Evolutionary conservation across 2,113 vertebrate species (phyloP).

Genomic region (Epinephelus lanceolatus): DNA sequence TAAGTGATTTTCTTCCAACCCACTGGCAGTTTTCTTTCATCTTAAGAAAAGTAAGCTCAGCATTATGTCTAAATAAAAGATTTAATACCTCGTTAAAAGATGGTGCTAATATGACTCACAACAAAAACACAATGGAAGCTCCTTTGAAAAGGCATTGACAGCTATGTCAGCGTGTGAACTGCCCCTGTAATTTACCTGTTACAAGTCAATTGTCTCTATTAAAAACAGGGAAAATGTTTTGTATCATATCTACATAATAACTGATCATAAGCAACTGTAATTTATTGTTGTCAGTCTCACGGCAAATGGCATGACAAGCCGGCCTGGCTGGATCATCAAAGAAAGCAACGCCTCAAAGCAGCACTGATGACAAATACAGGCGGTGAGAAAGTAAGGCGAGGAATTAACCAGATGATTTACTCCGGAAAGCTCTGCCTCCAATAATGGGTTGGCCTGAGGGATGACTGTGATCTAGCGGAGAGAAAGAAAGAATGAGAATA

Average conservation of each 20-base stretch:
- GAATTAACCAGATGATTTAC: constrained; percentile 75
- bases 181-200: constrained; percentile 70
- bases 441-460: constrained; percentile 69
- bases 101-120: constrained; percentile 29
- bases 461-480: constrained; percentile 55
- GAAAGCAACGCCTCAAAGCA: constrained; percentile 53
- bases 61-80: constrained; percentile 40
- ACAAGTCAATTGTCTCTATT: constrained; percentile 68
- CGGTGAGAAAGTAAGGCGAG: constrained; percentile 58
- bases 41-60: constrained; percentile 22
- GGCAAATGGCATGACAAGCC: constrained; percentile 48
- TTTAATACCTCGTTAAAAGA: constrained; percentile 39
- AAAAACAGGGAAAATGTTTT: constrained; percentile 65
- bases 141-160: constrained; percentile 41
- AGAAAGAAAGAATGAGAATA: constrained; percentile 49
- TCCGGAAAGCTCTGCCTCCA: constrained; percentile 65
- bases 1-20: constrained; percentile 20
- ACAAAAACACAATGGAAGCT: constrained; percentile 43
- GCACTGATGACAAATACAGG: constrained; percentile 63
- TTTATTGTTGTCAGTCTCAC: constrained; percentile 63
- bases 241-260: constrained; percentile 60
- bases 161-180: constrained; percentile 50
- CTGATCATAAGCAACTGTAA: constrained; percentile 51
- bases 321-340: constrained; percentile 63
- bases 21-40: constrained; percentile 34